Evolutionary conservation across 2,113 vertebrate genomes (phyloP), one percentile per base, ranked within the genome.

Genomic region (Ptilorrhoa leucosticta): DNA sequence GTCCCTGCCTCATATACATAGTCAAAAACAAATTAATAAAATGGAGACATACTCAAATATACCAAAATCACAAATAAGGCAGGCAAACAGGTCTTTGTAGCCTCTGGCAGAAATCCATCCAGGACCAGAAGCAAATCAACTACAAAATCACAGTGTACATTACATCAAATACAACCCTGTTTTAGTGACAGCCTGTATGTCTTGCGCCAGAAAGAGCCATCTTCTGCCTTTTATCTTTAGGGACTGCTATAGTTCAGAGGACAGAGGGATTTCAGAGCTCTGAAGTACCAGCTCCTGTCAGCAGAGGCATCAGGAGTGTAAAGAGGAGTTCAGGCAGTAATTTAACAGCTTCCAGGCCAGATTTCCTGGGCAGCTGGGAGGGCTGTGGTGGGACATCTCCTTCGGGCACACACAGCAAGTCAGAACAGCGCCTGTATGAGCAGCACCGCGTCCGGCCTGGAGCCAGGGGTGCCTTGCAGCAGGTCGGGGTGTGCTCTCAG

Each of bases 341-440:
- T 16, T 27, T 20, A 54, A 6, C 33, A 51, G 11, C 33, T 50
- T 71, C n/a, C 48, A 63, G 53, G 33, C 15, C 28, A 10, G 21
- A 24, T 75, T 42, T 77, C 27, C 1, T 11, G 20, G 23, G 37
- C 63, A 48, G 6, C 24, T 31, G 45, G 26, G 21, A 48, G 70
- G 40, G n/a, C 60, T 53, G 24, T 60, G 78, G 44, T 40, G 84
- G 44, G 13, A 24, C 27, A 35, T 12, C 5, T 63, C n/a, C n/a
- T 65, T 17, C 7, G 35, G 21, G 26, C 10, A 1, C n/a, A 13
- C 28, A 53, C 9, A 24, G 28, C 9, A 4, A 45, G 12, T 6
- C 1, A 18, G 21, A 42, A 1, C 39, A 8, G 50, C 15, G 30
- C 54, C 21, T 13, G 33, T 10, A 1, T 4, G 54, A 35, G 54